Conservation (phyloP, 2,113 vertebrate genomes). For the Pandion haliaetus region DNA sequence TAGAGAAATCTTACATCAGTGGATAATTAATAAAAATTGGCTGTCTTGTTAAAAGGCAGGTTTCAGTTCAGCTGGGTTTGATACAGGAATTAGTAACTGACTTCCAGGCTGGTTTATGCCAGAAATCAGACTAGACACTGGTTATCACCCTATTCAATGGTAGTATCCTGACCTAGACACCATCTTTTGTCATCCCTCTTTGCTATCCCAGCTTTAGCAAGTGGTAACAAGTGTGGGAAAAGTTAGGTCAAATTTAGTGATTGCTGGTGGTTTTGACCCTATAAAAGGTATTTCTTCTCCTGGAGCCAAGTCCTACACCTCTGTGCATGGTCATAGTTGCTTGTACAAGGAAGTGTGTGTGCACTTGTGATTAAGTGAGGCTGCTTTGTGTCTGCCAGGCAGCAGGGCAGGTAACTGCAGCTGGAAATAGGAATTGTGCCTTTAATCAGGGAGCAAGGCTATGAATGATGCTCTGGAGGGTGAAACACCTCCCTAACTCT, state of each 20-base stretch:
- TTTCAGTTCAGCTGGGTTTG: neutral
- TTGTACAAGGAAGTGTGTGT: neutral
- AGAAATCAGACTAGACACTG: neutral
- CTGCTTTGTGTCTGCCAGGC: neutral
- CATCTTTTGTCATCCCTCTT: neutral
- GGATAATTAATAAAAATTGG: neutral
- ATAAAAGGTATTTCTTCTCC: neutral
- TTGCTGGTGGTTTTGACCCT: neutral
- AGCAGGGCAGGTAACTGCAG: neutral
- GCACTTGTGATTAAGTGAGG: neutral
- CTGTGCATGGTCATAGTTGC: neutral
- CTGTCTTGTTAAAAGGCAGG: neutral
- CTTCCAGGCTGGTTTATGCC: neutral
- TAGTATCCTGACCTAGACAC: neutral
- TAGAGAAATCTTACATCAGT: neutral
- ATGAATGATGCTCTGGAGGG: neutral
- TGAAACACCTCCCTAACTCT: neutral
- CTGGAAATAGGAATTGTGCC: neutral
- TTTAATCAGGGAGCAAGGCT: neutral
- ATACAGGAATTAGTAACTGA: neutral
- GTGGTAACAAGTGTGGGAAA: neutral
- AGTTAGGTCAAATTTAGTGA: neutral
- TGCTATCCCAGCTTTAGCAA: neutral
- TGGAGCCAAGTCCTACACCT: neutral
- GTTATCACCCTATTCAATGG: fast-evolving